Base-by-base conservation (phyloP, 2,113 vertebrate genomes). In the Natator depressus region DNA sequence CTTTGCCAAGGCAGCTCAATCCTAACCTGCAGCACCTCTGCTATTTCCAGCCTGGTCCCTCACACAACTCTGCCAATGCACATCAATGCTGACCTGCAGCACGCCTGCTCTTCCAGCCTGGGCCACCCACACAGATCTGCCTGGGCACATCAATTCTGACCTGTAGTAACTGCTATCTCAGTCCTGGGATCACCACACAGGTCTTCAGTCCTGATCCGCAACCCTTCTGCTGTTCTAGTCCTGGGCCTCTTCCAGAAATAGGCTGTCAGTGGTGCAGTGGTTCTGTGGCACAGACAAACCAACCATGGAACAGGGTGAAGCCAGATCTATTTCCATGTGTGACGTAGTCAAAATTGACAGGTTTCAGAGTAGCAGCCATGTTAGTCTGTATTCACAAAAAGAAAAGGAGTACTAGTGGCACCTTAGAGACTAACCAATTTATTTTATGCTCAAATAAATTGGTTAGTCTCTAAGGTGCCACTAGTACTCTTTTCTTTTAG, bases 1-100 rank as follows among this genome's bases (percentile, higher is more conserved):
- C 57, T 96, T 90, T 96, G 95, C 92, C 92, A 65, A 94, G 76
- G 92, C 51, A 1, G 83, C 85, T 97, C 92, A 89, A 29, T 81
- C 82, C 80, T 83, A 87, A 93, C 91, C 95, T 95, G 92, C 82
- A 31, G 96, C 93, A 3, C 80, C 93, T 87, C 82, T 91, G 84
- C 95, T 91, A 0, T 89, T 20, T 89, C 94, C 92, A 87, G 75
- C 76, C 95, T 57, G 86, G 91, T 89, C 65, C 88, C 80, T 81
- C 53, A 0, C 13, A 27, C 79, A 57, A 92, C 50, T n/a, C 89
- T 90, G 89, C 89, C 89, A 79, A 79, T 10, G 72, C 35, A 55
- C 82, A 90, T 90, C 85, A 94, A 29, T 78, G 87, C 84, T 89
- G 89, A 90, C 89, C 89, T 78, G 89, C 54, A 50, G 59, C 72